phyloP scores from a whole-genome alignment of 2,888 invertebrate species.

The Diploptera punctata region DNA sequence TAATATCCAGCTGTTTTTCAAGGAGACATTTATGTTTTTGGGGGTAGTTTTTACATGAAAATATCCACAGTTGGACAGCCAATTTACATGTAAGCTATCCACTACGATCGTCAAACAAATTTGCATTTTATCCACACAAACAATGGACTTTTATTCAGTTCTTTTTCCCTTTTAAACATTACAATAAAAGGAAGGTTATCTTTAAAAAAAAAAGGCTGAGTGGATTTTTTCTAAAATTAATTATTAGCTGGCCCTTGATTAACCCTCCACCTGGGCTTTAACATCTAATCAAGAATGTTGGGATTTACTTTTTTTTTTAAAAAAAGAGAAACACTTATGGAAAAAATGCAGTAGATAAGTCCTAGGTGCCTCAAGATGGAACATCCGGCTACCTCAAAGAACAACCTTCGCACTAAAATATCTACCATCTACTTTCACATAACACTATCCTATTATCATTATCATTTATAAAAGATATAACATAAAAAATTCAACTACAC shows the following conservation, averaged over 20 bases:
- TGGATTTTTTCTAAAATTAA: neutral
- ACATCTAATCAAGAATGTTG: slow-evolving; percentile 19
- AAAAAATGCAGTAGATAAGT: slow-evolving; percentile 15
- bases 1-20: slow-evolving; percentile 18
- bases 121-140: slow-evolving; percentile 16
- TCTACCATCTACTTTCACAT: neutral
- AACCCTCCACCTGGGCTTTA: slow-evolving; percentile 18
- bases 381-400: neutral
- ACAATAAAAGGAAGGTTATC: slow-evolving; percentile 29
- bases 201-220: slow-evolving; percentile 13
- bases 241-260: slow-evolving; percentile 19
- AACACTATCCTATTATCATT: too few relatives aligned
- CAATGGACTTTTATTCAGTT: slow-evolving; percentile 28
- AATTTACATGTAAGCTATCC: slow-evolving; percentile 31
- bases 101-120: slow-evolving; percentile 29
- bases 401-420: neutral
- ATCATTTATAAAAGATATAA: neutral
- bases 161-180: slow-evolving; percentile 28
- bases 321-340: slow-evolving; percentile 17
- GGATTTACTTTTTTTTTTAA: slow-evolving; percentile 17
- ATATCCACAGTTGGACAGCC: slow-evolving; percentile 34
- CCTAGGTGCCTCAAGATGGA: slow-evolving; percentile 21
- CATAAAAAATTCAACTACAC: neutral
- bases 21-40: slow-evolving; percentile 36
- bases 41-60: slow-evolving; percentile 35